Evolutionary conservation across 2,888 invertebrate genomes (phyloP).

Genomic region (Elegia similella): DNA sequence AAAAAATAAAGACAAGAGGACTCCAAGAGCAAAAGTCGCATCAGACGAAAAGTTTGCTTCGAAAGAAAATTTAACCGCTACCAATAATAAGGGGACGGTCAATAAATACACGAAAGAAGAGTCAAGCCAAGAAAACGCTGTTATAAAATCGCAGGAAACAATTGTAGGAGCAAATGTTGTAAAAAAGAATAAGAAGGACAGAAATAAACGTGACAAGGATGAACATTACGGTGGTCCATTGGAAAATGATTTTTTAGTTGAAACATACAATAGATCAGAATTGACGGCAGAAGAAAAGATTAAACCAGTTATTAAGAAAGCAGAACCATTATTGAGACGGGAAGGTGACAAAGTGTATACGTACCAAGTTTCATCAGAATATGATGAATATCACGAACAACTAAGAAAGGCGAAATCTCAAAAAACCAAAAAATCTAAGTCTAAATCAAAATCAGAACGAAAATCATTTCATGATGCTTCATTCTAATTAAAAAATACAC

Average conservation of each 20-base stretch:
- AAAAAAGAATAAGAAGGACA: not conserved
- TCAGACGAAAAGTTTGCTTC: no score
- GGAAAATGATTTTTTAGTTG: not conserved
- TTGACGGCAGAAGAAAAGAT: not conserved
- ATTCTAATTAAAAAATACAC: no score
- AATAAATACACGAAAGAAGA: no score
- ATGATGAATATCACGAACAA: constrained; percentile 5
- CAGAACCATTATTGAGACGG: not conserved
- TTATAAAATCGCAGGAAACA: not conserved
- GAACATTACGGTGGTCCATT: no score
- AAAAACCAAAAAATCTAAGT: not conserved
- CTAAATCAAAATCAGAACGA: not conserved
- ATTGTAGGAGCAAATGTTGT: not conserved
- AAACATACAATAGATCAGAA: not conserved
- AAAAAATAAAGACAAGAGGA: no score
- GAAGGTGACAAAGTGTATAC: constrained; percentile 1
- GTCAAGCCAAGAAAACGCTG: not conserved
- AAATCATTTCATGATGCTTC: not conserved
- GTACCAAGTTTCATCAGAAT: not conserved
- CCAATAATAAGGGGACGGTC: no score
- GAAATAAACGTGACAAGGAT: not conserved
- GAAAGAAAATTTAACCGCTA: no score
- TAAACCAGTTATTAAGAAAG: not conserved
- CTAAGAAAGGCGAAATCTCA: not conserved
- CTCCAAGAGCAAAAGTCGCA: no score